These are phyloP conservation scores for Mesorhabditis spiculigera DNA, from an alignment of 2,888 invertebrate species.

Conservation along the genomic window DNA sequence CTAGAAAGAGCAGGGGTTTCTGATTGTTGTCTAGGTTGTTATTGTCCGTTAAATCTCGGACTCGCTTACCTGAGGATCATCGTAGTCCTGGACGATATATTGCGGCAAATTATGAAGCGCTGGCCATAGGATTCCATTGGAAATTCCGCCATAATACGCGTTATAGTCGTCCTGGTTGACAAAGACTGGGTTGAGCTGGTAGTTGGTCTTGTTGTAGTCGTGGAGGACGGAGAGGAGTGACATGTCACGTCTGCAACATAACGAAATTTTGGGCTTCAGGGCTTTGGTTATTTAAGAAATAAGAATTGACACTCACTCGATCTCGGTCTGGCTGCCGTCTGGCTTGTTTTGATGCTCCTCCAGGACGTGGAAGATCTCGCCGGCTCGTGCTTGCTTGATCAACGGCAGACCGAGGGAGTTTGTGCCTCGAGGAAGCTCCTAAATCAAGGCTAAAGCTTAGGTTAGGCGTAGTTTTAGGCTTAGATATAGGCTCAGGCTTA, in stretches of 20 bases:
- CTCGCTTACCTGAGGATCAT: constrained; percentile 27
- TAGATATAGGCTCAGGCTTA: too few relatives aligned
- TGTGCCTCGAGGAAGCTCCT: constrained; percentile 35
- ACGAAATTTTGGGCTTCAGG: background rate
- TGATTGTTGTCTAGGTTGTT: too few relatives aligned
- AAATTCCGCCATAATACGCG: constrained; percentile 52
- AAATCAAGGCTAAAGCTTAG: constrained; percentile 1
- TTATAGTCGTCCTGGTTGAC: constrained; percentile 48
- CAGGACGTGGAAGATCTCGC: constrained; percentile 45
- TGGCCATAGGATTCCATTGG: constrained; percentile 52
- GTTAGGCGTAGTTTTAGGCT: too few relatives aligned
- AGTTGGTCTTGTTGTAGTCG: constrained; percentile 47
- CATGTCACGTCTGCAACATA: constrained; percentile 38
- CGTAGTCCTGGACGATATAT: constrained; percentile 48
- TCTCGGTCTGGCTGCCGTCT: background rate
- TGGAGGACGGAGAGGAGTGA: constrained; percentile 45
- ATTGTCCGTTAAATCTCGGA: background rate
- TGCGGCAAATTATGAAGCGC: constrained; percentile 49
- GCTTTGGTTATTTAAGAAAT: background rate
- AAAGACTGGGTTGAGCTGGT: constrained; percentile 50
- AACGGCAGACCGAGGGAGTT: constrained; percentile 48
- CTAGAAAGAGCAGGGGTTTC: constrained; percentile 9
- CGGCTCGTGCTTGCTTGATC: constrained; percentile 46
- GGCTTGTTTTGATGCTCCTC: constrained; percentile 24
- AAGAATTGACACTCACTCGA: background rate